A percentile compares a stretch with the other conserved stretches of the same genome.
These are phyloP conservation scores for Etia nguti DNA, from an alignment of 2,113 vertebrate genomes.

Conservation along the genomic window DNA sequence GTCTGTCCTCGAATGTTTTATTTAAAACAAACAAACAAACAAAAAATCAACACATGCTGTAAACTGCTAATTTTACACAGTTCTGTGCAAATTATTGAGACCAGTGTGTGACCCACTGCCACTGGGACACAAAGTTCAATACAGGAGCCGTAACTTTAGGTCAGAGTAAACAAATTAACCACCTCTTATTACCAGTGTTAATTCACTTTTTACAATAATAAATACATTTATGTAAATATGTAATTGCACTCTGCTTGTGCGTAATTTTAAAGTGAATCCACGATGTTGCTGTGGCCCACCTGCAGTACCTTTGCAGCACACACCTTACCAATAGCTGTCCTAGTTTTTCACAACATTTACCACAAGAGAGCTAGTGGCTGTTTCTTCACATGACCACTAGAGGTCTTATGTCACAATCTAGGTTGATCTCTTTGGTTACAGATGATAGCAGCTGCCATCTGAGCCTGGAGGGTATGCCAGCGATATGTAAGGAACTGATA, in stretches of 20 bases:
- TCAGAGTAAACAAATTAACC: not conserved
- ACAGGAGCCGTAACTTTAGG: rapidly evolving
- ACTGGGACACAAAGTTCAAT: not conserved
- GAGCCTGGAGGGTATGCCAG: not conserved
- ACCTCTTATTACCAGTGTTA: not conserved
- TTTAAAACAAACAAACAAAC: not conserved
- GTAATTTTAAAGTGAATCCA: rapidly evolving
- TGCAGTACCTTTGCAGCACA: not conserved
- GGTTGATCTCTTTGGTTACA: not conserved
- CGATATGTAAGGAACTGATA: rapidly evolving
- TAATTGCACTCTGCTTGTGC: not conserved
- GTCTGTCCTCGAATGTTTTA: not conserved
- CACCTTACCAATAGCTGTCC: not conserved
- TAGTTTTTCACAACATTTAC: not conserved
- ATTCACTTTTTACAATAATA: not conserved
- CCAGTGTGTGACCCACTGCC: not conserved
- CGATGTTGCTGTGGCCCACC: not conserved
- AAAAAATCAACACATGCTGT: not conserved
- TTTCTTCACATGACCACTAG: not conserved
- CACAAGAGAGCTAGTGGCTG: not conserved
- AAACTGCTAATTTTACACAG: not conserved
- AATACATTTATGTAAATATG: rapidly evolving
- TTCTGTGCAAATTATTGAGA: rapidly evolving
- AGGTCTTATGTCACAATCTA: too few relatives aligned
- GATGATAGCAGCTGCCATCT: not conserved